phyloP scores from a whole-genome alignment of 2,797 vertebrate species.

The Chelonia mydas region DNA sequence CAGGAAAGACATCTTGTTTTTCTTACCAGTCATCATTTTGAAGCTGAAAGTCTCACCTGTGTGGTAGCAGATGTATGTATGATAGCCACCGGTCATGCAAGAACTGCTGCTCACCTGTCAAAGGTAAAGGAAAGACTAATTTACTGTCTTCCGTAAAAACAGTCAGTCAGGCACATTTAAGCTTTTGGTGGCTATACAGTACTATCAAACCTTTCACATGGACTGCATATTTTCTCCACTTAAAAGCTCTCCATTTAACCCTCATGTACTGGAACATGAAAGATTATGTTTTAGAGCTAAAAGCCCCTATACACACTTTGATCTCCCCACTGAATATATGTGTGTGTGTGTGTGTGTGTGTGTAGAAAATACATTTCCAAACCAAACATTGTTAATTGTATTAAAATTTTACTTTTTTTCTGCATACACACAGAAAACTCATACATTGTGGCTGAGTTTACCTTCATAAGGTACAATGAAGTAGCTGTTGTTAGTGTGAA shows the following conservation, averaged over 20 bases:
- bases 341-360: not conserved
- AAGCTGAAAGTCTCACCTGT: constrained; percentile 78
- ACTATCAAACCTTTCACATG: constrained; percentile 46
- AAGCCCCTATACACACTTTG: not conserved
- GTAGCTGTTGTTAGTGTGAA: not conserved
- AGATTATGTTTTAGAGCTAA: constrained; percentile 39
- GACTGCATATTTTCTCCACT: constrained; percentile 65
- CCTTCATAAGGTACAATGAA: not conserved
- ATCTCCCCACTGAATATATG: constrained; percentile 3
- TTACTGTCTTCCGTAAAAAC: constrained; percentile 75
- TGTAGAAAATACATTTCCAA: constrained; percentile 3
- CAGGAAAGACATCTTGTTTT: constrained; percentile 85
- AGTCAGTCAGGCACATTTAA: constrained; percentile 67
- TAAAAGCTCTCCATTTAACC: constrained; percentile 65
- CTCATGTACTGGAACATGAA: not conserved
- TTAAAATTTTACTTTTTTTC: not conserved
- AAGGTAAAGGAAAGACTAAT: constrained; percentile 77
- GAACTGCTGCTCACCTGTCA: constrained; percentile 84
- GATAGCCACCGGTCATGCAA: constrained; percentile 77
- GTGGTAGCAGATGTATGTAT: constrained; percentile 55
- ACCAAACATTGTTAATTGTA: not conserved
- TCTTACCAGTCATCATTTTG: constrained; percentile 78
- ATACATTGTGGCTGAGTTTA: not conserved
- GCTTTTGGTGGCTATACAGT: constrained; percentile 66
- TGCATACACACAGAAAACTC: not conserved